Evolutionary conservation across 2,888 invertebrate genomes (phyloP).

Genomic region (Dryadula phaetusa): DNA sequence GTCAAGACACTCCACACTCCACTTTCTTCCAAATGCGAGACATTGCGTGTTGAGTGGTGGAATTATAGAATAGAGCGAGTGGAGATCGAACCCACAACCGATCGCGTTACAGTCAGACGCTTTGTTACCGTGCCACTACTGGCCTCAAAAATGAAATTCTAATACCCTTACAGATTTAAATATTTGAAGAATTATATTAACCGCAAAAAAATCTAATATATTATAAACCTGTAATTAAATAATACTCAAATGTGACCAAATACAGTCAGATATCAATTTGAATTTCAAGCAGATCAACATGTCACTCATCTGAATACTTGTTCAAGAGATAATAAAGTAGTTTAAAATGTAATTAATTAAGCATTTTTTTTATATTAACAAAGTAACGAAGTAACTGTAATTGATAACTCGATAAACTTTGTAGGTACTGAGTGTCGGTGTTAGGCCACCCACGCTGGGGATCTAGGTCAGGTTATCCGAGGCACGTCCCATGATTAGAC

Average conservation of each 20-base stretch:
- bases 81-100: too few relatives aligned
- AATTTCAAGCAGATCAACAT: slow-evolving; percentile 9
- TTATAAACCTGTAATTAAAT: neutral
- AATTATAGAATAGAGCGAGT: too few relatives aligned
- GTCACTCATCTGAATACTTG: slow-evolving; percentile 19
- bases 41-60: too few relatives aligned
- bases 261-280: neutral
- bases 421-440: slow-evolving; percentile 32
- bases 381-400: slow-evolving; percentile 1
- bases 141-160: too few relatives aligned
- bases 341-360: slow-evolving; percentile 11
- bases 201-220: too few relatives aligned
- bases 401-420: slow-evolving; percentile 23
- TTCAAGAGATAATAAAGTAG: slow-evolving; percentile 10
- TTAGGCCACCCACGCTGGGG: slow-evolving; percentile 27
- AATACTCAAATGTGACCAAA: neutral
- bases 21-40: too few relatives aligned
- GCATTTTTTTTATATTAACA: neutral
- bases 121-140: too few relatives aligned
- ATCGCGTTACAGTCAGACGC: too few relatives aligned
- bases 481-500: slow-evolving; percentile 7
- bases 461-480: slow-evolving; percentile 35
- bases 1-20: too few relatives aligned
- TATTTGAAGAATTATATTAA: too few relatives aligned
- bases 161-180: too few relatives aligned